phyloP scores from a whole-genome alignment of 2,113 vertebrate species.

The Condylura cristata region DNA sequence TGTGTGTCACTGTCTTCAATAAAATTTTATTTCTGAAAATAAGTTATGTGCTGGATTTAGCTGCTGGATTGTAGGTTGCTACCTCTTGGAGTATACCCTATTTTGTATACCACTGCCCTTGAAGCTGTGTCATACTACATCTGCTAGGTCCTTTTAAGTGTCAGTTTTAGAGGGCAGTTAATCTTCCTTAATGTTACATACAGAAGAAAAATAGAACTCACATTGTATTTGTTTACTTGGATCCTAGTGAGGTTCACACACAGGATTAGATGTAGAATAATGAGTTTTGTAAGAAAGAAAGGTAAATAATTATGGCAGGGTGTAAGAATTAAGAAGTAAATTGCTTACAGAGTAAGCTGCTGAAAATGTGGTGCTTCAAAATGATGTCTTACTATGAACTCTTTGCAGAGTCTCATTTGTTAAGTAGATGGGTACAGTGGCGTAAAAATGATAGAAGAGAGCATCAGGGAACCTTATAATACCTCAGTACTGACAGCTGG shows the following conservation, averaged over 20 bases:
- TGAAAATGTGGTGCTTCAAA: neutral
- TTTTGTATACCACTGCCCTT: neutral
- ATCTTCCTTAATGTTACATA: neutral
- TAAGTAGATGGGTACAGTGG: neutral
- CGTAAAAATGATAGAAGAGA: neutral
- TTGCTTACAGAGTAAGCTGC: neutral
- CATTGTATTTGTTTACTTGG: slow-evolving; percentile 22
- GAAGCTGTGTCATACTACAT: neutral
- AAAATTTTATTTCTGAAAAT: slow-evolving; percentile 11
- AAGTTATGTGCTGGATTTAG: neutral
- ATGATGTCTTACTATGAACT: neutral
- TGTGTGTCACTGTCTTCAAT: neutral
- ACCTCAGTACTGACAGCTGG: neutral
- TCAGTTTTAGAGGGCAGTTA: neutral
- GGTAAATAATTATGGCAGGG: neutral
- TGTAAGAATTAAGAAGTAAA: neutral
- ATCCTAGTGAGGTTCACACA: neutral
- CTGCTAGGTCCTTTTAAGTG: neutral
- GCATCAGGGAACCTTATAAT: neutral
- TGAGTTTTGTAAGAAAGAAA: neutral
- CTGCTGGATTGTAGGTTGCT: neutral
- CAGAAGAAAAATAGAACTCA: neutral
- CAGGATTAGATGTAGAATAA: neutral
- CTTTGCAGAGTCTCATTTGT: neutral
- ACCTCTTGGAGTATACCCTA: neutral